Percentiles rank a stretch among this genome's conserved stretches.
Evolutionary conservation across 2,797 vertebrate genomes (phyloP).

Genomic region (Austrolebias charrua): DNA sequence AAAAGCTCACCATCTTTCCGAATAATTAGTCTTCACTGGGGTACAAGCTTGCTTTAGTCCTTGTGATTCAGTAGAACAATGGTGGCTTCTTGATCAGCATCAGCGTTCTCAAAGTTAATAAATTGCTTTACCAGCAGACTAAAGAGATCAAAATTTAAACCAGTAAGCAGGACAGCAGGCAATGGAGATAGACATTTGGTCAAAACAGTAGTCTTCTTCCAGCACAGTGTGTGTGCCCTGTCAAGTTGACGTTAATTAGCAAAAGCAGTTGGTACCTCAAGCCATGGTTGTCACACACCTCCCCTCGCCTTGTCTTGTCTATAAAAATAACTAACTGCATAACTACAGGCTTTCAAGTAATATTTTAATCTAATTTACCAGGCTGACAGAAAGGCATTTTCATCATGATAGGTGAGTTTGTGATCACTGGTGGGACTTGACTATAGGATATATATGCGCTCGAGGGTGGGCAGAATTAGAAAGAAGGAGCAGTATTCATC

Average conservation of each 20-base stretch:
- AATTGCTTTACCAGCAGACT: neutral
- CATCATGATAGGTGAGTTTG: conserved; percentile 1
- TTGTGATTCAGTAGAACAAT: neutral
- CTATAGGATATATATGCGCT: conserved; percentile 31
- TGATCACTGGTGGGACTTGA: conserved; percentile 31
- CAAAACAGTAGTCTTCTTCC: conserved; percentile 22
- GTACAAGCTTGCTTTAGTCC: neutral
- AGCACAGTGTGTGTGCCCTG: conserved; percentile 26
- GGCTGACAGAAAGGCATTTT: conserved; percentile 2
- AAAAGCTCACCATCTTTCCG: neutral
- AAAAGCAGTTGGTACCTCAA: conserved; percentile 36
- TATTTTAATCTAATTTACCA: conserved; percentile 34
- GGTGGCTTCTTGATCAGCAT: conserved; percentile 10
- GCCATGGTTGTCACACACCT: conserved; percentile 36
- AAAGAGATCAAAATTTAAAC: conserved; percentile 1
- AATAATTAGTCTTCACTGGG: neutral
- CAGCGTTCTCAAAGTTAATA: neutral
- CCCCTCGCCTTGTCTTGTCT: conserved; percentile 16
- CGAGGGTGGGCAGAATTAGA: conserved; percentile 17
- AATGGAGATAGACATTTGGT: conserved; percentile 8
- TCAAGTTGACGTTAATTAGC: conserved; percentile 65
- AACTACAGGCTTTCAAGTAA: conserved; percentile 42
- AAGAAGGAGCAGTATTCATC: conserved; percentile 7
- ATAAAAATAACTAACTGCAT: conserved; percentile 40
- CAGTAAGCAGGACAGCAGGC: neutral